Evolutionary conservation across 1,140 invertebrate genomes (phyloP).

Genomic region (Platorchestia sp.): DNA sequence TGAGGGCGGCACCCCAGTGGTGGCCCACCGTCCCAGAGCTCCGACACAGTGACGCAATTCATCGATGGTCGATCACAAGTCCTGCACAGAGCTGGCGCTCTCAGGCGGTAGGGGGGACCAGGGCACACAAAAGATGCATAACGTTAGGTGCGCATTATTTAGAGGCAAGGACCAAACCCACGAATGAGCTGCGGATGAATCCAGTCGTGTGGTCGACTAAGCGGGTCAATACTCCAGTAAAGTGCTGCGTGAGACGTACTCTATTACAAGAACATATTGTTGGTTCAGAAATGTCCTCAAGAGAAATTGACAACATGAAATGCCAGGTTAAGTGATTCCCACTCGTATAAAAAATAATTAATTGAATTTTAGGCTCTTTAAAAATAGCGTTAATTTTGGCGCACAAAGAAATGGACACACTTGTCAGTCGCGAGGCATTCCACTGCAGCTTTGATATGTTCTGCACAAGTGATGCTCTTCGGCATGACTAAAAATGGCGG

Average conservation of each 20-base stretch:
- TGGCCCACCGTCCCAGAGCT: neutral
- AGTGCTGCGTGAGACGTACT: neutral
- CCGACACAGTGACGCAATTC: neutral
- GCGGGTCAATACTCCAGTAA: neutral
- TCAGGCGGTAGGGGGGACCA: neutral
- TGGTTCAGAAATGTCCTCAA: neutral
- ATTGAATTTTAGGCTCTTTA: no score
- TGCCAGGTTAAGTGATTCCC: neutral
- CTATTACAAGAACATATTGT: neutral
- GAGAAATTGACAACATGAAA: neutral
- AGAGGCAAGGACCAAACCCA: neutral
- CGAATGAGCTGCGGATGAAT: neutral
- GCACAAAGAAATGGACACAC: neutral
- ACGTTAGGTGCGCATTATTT: constrained; percentile 13
- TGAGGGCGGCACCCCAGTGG: neutral
- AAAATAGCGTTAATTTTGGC: neutral
- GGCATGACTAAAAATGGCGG: no score
- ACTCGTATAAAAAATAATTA: no score
- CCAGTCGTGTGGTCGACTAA: neutral
- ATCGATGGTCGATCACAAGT: constrained; percentile 29
- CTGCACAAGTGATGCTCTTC: no score
- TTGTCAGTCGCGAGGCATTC: neutral
- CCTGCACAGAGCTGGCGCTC: neutral
- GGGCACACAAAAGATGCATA: constrained; percentile 39
- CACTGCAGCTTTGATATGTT: no score